Base-by-base conservation (phyloP, 2,888 invertebrate species). In the Scaptomyza cyrtandrae region DNA sequence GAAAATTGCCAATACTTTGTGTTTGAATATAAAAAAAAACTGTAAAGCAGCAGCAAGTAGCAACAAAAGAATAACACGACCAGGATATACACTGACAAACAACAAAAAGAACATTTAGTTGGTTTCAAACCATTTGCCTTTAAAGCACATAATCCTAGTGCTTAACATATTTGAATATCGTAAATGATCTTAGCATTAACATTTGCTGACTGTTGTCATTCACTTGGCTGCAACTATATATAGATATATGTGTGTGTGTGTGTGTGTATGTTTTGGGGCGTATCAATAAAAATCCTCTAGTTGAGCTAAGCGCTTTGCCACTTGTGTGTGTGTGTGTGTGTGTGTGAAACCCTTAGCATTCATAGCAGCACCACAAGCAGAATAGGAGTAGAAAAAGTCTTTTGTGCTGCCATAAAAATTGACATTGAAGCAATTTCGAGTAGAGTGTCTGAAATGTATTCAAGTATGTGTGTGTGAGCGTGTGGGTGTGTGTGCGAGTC, bases 401-500 rank as follows among this genome's bases (percentile, higher is more conserved):
- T 75, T 80, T 68, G 63, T 50, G 43, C 19, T 19, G 62, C 73
- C 70, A 71, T 82, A 71, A 80, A 80, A 75, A 71, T 67, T 78
- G 83, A 75, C 86, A 85, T 74, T 82, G 80, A 71, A 70, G 82
- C 82, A 76, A 79, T 74, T 74, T 71, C 58, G 72, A 69, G 60
- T 66, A 53, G 56, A 50, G 59, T 77, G 71, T 66, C 64, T 55
- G 31, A 50, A 59, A 35, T 37, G 16, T n/a, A 9, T 13, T 14
- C 29, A n/a, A n/a, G 13, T 10, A 24, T 6, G 13, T 6, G 24
- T 11, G 16, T n/a, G 19, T 13, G 16, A 43, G 52, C 2, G 13
- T 6, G 16, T 11, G 16, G 9, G 19, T 13, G 24, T 46, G 52
- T 39, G 33, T 43, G 50, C 67, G 55, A 56, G 63, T 57, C 75